A percentile compares a stretch with the other conserved stretches of the same genome.
phyloP scores from a whole-genome alignment of 2,888 invertebrate genomes.

The Dilophus febrilis region DNA sequence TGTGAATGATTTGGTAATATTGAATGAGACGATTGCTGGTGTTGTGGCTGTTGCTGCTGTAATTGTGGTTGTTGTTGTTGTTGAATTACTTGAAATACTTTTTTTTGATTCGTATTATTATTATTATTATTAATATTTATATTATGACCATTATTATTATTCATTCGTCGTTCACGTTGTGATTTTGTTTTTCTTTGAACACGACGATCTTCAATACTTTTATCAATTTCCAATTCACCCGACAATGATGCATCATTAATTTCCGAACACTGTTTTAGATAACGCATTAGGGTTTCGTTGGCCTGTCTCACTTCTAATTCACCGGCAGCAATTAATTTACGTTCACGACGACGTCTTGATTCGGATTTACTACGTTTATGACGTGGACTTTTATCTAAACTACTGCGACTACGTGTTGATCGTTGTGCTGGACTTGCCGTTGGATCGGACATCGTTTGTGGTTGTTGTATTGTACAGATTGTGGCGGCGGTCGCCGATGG shows the following conservation, averaged over 20 bases:
- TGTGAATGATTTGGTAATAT: too few relatives aligned
- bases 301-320: conserved; percentile 31
- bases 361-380: conserved; percentile 31
- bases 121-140: background rate
- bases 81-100: background rate
- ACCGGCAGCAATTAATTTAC: conserved; percentile 29
- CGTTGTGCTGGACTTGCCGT: conserved; percentile 31
- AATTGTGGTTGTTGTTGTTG: background rate
- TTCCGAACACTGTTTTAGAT: conserved; percentile 30
- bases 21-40: too few relatives aligned
- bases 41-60: background rate
- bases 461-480: too few relatives aligned
- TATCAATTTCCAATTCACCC: conserved; percentile 30
- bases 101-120: background rate
- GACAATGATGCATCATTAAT: conserved; percentile 30
- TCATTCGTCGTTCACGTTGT: conserved; percentile 26
- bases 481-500: too few relatives aligned
- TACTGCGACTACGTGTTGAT: conserved; percentile 27
- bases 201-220: conserved; percentile 27
- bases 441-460: conserved; percentile 29
- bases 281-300: conserved; percentile 29
- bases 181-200: conserved; percentile 30
- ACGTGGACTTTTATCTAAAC: conserved; percentile 29
- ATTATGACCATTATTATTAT: background rate
- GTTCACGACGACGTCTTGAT: conserved; percentile 26